Evolutionary conservation across 2,797 vertebrate species (phyloP), one percentile per base, ranked within the genome.

Genomic region (Odontamblyopus lacepedii): DNA sequence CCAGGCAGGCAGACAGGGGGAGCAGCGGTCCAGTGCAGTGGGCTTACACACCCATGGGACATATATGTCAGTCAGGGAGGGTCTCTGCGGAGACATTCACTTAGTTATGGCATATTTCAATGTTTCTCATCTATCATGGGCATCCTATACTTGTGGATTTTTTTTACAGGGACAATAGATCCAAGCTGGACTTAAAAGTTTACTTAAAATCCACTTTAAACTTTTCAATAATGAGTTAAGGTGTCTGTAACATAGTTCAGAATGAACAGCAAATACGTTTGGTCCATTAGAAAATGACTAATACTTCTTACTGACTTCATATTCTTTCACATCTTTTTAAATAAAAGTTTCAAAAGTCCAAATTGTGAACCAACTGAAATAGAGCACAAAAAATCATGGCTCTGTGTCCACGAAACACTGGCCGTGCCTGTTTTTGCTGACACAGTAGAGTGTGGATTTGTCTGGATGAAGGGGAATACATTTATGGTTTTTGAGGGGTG

Each of bases 381-480:
- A 60, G 63, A 60, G 75, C 78, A 79, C 57, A 83, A 77, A 80
- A 76, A 84, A 68, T 78, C 70, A 80, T 56, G 51, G 78, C 63
- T 71, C 68, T 70, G 16, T 76, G 61, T 74, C 83, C 69, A 69
- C 77, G 76, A 50, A 63, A 85, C 82, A 75, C 72, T 74, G 60
- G 27, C 60, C 60, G 68, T 71, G 51, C 76, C 6, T 80, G 29
- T 88, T 90, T 89, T 78, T 90, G 91, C 92, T 92, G 92, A 92
- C 87, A 85, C 77, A 74, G 86, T 87, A 78, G 80, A 80, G 83
- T 88, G 79, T 81, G 85, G 83, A 88, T 87, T 90, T 87, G 87
- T 92, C 87, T 86, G 88, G 88, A 91, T 91, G 86, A 91, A 90
- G 89, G 80, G 78, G 90, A 93, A 92, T 92, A 90, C 87, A 92